phyloP scores from a whole-genome alignment of 2,113 vertebrate species.

The Chaetodon auriga region DNA sequence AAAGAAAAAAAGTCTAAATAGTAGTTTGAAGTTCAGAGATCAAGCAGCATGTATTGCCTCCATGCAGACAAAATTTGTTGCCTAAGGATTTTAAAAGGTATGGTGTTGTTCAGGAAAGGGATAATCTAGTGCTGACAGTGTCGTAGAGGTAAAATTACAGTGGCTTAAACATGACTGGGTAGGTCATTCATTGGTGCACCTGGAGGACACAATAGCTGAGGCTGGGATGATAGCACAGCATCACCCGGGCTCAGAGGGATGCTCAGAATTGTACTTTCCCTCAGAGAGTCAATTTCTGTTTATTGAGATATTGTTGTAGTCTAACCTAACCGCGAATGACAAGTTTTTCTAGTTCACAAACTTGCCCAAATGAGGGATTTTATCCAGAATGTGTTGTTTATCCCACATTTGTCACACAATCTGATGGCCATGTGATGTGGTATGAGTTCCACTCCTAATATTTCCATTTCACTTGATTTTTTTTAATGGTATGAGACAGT shows the following conservation, averaged over 20 bases:
- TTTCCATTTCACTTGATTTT: not conserved
- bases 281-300: conserved; percentile 53
- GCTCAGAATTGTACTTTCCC: conserved; percentile 46
- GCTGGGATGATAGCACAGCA: conserved; percentile 72
- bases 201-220: conserved; percentile 65
- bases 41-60: conserved; percentile 66
- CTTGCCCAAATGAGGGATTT: not conserved
- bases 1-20: not conserved
- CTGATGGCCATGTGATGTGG: not conserved
- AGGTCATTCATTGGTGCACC: conserved; percentile 72
- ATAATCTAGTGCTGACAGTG: conserved; percentile 75
- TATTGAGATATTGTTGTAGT: conserved; percentile 56
- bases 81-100: conserved; percentile 55
- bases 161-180: conserved; percentile 71
- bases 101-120: conserved; percentile 62
- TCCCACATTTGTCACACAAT: not conserved
- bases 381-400: not conserved
- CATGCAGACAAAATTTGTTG: conserved; percentile 61
- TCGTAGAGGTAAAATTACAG: conserved; percentile 72
- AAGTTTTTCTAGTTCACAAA: conserved; percentile 6
- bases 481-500: not conserved
- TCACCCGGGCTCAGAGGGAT: conserved; percentile 62
- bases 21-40: conserved; percentile 63
- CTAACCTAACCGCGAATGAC: conserved; percentile 29
- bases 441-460: not conserved